Evolutionary conservation across 23 tunicate species (phyloP).

Genomic region (Halocynthia aurantium): DNA sequence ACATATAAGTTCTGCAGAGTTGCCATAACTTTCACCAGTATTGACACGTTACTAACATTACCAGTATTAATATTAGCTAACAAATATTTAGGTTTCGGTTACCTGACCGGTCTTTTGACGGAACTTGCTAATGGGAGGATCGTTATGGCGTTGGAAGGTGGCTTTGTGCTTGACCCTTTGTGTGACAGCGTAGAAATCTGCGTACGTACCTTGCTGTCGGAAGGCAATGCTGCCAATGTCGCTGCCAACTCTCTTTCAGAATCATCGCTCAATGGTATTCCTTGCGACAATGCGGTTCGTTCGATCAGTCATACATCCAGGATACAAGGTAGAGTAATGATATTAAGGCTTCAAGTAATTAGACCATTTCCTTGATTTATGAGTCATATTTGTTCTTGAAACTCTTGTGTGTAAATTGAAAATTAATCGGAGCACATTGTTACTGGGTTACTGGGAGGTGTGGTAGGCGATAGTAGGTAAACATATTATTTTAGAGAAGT

Average conservation of each 20-base stretch:
- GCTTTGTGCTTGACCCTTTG: constrained; percentile 70
- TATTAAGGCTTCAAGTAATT: no score
- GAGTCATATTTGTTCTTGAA: no score
- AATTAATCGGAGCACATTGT: no score
- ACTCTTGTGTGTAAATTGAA: no score
- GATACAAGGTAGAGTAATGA: constrained; percentile 18
- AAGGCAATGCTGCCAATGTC: background rate
- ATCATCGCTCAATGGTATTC: constrained; percentile 17
- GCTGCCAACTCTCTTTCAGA: constrained; percentile 14
- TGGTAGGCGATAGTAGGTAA: no score
- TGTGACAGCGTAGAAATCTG: constrained; percentile 75
- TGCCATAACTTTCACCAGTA: background rate
- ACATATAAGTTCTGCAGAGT: no score
- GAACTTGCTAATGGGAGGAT: constrained; percentile 53
- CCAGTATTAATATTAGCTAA: background rate
- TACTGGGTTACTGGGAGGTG: no score
- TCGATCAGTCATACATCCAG: constrained; percentile 23
- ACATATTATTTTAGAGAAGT: no score
- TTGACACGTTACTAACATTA: background rate
- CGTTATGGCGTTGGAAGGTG: constrained; percentile 91
- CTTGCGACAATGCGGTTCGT: constrained; percentile 25
- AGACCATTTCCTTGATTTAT: no score
- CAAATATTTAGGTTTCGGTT: constrained; percentile 61
- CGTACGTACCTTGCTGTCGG: constrained; percentile 45
- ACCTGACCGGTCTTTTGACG: constrained; percentile 40